Conservation (phyloP, 2,888 invertebrate species). For the Pristionchus entomophagus region DNA sequence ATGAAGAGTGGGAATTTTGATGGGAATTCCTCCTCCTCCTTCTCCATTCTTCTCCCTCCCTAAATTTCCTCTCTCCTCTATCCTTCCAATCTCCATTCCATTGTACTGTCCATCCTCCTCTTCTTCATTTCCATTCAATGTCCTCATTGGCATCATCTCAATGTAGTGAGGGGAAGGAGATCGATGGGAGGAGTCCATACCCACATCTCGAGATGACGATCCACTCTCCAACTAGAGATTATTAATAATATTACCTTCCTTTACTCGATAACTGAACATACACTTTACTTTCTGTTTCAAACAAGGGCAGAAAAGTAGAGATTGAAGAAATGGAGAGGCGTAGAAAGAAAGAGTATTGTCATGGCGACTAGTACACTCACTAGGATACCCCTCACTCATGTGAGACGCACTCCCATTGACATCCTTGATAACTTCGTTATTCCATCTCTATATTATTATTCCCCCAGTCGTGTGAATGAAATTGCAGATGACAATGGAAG, state of each 20-base stretch:
- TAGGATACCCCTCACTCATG: constrained; percentile 22
- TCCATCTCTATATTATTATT: neutral
- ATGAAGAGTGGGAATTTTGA: neutral
- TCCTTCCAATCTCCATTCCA: neutral
- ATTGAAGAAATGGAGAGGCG: constrained; percentile 24
- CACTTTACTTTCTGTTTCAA: neutral
- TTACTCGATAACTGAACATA: too few species aligned
- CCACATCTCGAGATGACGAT: neutral
- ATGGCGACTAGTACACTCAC: constrained; percentile 44
- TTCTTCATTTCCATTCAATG: neutral
- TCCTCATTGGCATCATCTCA: constrained; percentile 8
- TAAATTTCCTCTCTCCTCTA: neutral
- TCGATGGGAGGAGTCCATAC: neutral
- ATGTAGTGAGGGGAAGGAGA: constrained; percentile 23
- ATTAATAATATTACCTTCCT: too few species aligned
- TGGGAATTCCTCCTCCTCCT: neutral
- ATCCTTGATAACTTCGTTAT: neutral
- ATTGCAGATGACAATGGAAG: constrained; percentile 40
- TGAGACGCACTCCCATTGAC: neutral
- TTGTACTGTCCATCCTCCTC: too few species aligned
- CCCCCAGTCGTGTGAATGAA: neutral
- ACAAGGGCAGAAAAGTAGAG: neutral
- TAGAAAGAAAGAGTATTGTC: constrained; percentile 42
- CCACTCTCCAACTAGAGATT: neutral
- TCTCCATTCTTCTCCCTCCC: neutral